Percentiles rank a stretch among this genome's conserved stretches.
These are phyloP conservation scores for Zaprionus davidi DNA, from an alignment of 1,140 invertebrate genomes.

Conservation along the genomic window DNA sequence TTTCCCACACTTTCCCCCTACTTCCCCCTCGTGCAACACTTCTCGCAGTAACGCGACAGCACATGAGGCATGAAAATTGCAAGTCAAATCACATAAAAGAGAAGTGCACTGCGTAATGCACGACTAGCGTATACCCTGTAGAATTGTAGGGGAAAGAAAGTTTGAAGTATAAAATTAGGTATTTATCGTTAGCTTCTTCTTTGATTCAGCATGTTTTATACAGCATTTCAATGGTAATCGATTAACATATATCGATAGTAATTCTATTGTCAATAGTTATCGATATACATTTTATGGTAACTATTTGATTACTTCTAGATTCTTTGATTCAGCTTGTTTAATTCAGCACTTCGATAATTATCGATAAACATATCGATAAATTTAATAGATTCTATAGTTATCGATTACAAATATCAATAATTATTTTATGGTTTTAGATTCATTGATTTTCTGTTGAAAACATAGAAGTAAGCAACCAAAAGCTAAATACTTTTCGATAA, in stretches of 20 bases:
- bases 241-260: not conserved
- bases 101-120: not conserved
- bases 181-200: not conserved
- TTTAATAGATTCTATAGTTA: not conserved
- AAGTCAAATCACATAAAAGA: constrained; percentile 58
- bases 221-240: not conserved
- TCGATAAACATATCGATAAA: no score
- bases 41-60: not conserved
- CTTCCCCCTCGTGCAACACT: constrained; percentile 14
- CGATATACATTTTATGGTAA: not conserved
- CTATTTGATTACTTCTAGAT: no score
- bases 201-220: no score
- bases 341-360: not conserved
- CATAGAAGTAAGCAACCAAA: no score
- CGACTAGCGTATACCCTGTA: not conserved
- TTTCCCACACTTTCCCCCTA: not conserved
- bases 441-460: no score
- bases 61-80: constrained; percentile 43
- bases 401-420: not conserved
- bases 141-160: not conserved
- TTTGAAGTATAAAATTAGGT: not conserved
- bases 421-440: no score
- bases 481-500: no score
- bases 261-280: not conserved
- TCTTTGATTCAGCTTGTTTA: no score